These are phyloP conservation scores for Neosilurus mollespiculum DNA, from an alignment of 2,797 vertebrate genomes.

Conservation along the genomic window DNA sequence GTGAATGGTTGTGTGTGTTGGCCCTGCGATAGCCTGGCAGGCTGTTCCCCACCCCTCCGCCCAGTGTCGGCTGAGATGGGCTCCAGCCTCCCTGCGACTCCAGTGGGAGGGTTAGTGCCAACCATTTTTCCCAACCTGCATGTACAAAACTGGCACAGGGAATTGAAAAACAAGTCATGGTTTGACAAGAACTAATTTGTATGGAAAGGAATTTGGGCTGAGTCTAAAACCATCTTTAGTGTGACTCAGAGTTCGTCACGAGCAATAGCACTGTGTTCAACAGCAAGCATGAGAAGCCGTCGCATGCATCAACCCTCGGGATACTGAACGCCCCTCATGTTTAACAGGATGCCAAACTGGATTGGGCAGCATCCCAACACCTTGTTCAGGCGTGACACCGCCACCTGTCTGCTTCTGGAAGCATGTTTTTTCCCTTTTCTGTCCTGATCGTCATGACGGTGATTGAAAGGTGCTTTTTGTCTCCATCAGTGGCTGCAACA, in stretches of 20 bases:
- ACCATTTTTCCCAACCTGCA: neutral
- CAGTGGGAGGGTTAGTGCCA: too few species aligned
- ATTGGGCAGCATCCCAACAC: slow-evolving; percentile 20
- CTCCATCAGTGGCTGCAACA: slow-evolving; percentile 7
- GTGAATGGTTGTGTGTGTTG: too few species aligned
- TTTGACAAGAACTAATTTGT: neutral
- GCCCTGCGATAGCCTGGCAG: too few species aligned
- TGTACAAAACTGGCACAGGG: neutral
- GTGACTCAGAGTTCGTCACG: slow-evolving; percentile 18
- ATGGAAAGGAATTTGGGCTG: neutral
- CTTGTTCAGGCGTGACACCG: slow-evolving; percentile 6
- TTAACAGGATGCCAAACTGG: slow-evolving; percentile 10
- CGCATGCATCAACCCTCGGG: neutral
- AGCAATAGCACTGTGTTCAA: slow-evolving; percentile 3
- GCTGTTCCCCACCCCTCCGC: too few species aligned
- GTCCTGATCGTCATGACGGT: neutral
- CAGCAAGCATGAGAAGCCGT: neutral
- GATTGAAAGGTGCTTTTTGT: slow-evolving; percentile 4
- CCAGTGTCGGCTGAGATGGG: too few species aligned
- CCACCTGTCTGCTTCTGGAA: slow-evolving; percentile 21
- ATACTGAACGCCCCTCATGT: neutral
- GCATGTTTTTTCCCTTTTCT: neutral
- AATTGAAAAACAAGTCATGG: neutral
- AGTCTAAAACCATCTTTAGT: neutral
- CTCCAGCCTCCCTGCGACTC: too few species aligned